These are phyloP conservation scores for Oryzias javanicus DNA, from an alignment of 2,113 vertebrate species.

Conservation along the genomic window DNA sequence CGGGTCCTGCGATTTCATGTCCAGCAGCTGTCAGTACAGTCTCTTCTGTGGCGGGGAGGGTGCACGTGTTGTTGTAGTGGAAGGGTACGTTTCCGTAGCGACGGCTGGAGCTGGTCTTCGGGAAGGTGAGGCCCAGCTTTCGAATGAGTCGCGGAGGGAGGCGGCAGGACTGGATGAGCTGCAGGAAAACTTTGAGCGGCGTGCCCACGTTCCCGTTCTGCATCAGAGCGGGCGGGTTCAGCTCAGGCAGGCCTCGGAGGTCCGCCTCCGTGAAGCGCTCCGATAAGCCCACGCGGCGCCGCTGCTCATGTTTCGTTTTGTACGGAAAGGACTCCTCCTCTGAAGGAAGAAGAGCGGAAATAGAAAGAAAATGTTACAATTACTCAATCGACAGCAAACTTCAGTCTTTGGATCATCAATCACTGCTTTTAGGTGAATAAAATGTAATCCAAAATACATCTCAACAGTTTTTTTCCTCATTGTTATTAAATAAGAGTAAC, in stretches of 20 bases:
- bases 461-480: too few species aligned
- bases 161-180: conserved; percentile 90
- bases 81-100: conserved; percentile 93
- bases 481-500: too few species aligned
- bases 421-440: too few species aligned
- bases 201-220: conserved; percentile 92
- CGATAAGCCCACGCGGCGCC: conserved; percentile 47
- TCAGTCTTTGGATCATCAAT: too few species aligned
- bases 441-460: too few species aligned
- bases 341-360: conserved; percentile 43
- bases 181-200: conserved; percentile 83
- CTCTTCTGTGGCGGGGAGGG: conserved; percentile 68
- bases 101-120: conserved; percentile 82
- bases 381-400: neutral
- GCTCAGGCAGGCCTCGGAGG: conserved; percentile 82
- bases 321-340: conserved; percentile 69
- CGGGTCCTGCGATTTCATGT: conserved; percentile 81
- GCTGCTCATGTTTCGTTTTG: conserved; percentile 77
- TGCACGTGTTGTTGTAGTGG: conserved; percentile 75
- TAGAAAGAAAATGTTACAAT: neutral
- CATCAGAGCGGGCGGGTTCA: conserved; percentile 92
- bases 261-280: conserved; percentile 77
- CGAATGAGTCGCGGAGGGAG: conserved; percentile 87
- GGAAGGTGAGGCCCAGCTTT: conserved; percentile 88
- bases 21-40: conserved; percentile 86